Conservation (phyloP, 2,888 invertebrate species). For the Agrenia bidenticulata region DNA sequence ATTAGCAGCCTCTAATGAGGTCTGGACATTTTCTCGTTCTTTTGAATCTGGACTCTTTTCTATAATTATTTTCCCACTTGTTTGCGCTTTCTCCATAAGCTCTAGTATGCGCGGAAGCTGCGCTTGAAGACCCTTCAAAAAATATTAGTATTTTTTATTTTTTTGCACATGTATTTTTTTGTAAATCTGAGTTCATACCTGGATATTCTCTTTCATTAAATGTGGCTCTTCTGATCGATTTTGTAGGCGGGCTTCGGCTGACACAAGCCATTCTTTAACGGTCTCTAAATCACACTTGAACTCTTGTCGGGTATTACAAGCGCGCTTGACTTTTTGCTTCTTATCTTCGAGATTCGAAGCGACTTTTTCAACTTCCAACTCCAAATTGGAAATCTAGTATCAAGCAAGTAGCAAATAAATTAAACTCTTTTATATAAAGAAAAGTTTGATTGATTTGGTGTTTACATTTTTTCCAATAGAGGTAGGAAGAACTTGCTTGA, state of each 20-base stretch:
- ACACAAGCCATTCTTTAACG: slow-evolving; percentile 78
- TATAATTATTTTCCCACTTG: slow-evolving; percentile 74
- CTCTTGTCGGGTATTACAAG: slow-evolving; percentile 76
- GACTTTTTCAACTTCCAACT: slow-evolving; percentile 76
- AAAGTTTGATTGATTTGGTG: not conserved
- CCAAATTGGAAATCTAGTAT: slow-evolving; percentile 74
- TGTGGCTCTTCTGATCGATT: slow-evolving; percentile 72
- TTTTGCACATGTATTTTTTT: too few relatives aligned
- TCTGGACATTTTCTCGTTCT: slow-evolving; percentile 73
- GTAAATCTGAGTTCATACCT: slow-evolving; percentile 57
- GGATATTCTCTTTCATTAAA: slow-evolving; percentile 73
- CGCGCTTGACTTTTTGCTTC: slow-evolving; percentile 81
- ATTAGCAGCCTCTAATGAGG: slow-evolving; percentile 72
- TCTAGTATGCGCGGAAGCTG: slow-evolving; percentile 63
- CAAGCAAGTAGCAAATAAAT: too few relatives aligned
- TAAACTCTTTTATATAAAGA: too few relatives aligned
- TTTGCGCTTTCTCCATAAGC: slow-evolving; percentile 73
- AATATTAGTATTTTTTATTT: slow-evolving; percentile 9
- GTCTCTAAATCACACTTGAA: slow-evolving; percentile 77
- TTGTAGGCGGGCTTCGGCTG: slow-evolving; percentile 79
- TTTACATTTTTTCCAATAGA: slow-evolving; percentile 49
- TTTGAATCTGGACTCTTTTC: slow-evolving; percentile 76
- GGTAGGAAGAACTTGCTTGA: slow-evolving; percentile 51
- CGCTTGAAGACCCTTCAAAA: slow-evolving; percentile 19
- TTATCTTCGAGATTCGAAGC: slow-evolving; percentile 82